Evolutionary conservation across 1,140 invertebrate species (phyloP), one percentile per base, ranked within the genome.

Genomic region (Hylyphantes graminicola): DNA sequence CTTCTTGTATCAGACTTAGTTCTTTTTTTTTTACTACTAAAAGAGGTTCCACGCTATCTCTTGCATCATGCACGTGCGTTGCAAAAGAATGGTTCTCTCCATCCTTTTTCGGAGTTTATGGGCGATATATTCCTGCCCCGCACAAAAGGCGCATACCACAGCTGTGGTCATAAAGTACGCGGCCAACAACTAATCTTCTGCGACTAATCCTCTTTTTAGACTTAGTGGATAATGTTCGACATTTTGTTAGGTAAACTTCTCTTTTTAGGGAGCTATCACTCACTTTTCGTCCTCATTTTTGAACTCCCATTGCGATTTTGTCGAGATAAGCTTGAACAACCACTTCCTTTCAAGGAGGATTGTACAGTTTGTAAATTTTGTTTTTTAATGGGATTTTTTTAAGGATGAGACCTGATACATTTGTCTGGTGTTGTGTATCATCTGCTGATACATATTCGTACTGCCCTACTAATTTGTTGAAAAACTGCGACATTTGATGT

Each of bases 121-220:
- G 51, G 55, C 72, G 55, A 74, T 55, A 57, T 35, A 50, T 35
- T 35, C 35, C 35, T 35, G 35, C 2, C 35, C 35, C 5, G 57
- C 17, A 63, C 74, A 63, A 76, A 59, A 50, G 74, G 9, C 17
- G 19, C 35, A 35, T 57, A 76, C 74, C 74, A 76, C 74, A 76
- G 74, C 74, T 76, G 74, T 57, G 74, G 73, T 76, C 74, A 76
- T 76, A 76, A 76, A 76, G 74, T 50, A 63, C 51, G 19, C 48
- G 68, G 54, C 54, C 68, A 53, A 51, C 54, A 76, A 76, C 73
- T 57, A 76, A 76, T 76, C 73, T 76, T 9, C 10, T 12, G 15
- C 13, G 21, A 11, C 17, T 65, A 68, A 61, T 17, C 11, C 73
- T 35, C 12, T 35, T 51, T n/a, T 35, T 35, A 35, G 54, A 70